A percentile compares a stretch with the other conserved stretches of the same genome.
phyloP scores from a whole-genome alignment of 2,113 vertebrate genomes.

The Oriolus oriolus region DNA sequence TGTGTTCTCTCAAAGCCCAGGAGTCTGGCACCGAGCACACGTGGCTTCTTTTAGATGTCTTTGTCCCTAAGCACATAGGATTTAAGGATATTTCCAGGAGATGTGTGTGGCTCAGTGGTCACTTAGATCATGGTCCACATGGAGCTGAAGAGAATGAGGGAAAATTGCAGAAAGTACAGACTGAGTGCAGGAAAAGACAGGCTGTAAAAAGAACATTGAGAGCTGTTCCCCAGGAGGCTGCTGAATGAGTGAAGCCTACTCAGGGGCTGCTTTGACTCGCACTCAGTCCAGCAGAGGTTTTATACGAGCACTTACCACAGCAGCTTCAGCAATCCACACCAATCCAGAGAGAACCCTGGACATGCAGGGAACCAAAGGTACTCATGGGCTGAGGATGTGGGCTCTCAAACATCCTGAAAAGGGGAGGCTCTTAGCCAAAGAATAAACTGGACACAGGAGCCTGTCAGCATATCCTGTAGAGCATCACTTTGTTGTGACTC shows the following conservation, averaged over 20 bases:
- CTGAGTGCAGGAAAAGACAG: background rate
- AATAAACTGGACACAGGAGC: background rate
- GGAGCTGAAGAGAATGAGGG: background rate
- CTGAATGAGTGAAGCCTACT: background rate
- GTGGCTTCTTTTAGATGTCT: background rate
- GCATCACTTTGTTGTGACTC: background rate
- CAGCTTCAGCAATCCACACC: background rate
- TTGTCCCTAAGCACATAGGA: background rate
- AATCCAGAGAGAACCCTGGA: background rate
- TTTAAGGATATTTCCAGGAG: background rate
- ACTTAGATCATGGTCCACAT: background rate
- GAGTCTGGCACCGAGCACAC: background rate
- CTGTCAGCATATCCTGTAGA: background rate
- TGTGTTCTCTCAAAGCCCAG: background rate
- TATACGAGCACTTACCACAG: background rate
- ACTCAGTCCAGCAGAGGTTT: background rate
- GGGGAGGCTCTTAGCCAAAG: background rate
- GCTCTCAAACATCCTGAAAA: background rate
- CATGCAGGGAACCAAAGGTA: background rate
- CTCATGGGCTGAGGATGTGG: background rate
- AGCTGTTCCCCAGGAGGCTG: background rate
- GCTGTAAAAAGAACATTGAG: background rate
- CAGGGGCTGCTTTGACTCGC: background rate
- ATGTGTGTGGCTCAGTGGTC: background rate
- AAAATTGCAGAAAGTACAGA: background rate